Evolutionary conservation across 2,797 vertebrate genomes (phyloP).

Genomic region (Buceros bicornis): DNA sequence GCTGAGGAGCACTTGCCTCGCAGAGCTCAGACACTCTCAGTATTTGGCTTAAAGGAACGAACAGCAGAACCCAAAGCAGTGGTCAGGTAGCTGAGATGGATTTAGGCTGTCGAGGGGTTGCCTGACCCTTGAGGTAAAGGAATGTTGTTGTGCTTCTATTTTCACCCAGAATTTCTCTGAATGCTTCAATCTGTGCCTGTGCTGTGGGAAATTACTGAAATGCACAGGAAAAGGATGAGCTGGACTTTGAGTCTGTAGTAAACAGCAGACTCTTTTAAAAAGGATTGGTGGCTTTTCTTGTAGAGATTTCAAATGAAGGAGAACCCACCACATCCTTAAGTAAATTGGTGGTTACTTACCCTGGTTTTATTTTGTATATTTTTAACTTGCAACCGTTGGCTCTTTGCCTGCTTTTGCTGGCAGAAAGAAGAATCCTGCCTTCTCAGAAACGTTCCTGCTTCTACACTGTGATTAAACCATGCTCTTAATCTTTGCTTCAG

Average conservation of each 20-base stretch:
- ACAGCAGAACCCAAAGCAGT: not conserved
- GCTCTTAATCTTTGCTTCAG: constrained; percentile 14
- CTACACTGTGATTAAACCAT: constrained; percentile 4
- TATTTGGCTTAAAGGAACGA: not conserved
- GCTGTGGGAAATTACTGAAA: constrained; percentile 43
- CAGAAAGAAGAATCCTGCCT: constrained; percentile 33
- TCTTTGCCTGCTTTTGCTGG: constrained; percentile 43
- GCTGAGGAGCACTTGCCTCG: not conserved
- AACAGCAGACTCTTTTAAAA: constrained; percentile 54
- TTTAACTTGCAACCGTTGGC: constrained; percentile 52
- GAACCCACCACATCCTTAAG: constrained; percentile 72
- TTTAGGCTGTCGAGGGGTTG: not conserved
- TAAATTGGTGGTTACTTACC: constrained; percentile 70
- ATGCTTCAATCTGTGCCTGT: not conserved
- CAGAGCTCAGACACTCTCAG: not conserved
- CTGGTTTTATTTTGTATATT: constrained; percentile 67
- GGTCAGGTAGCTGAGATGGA: not conserved
- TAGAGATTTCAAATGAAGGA: constrained; percentile 64
- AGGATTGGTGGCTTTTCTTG: constrained; percentile 55
- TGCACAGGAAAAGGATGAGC: not conserved
- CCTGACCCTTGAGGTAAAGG: not conserved
- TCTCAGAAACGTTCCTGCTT: constrained; percentile 3
- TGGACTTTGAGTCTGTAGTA: constrained; percentile 51
- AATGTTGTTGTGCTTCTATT: not conserved
- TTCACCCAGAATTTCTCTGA: not conserved